phyloP scores from a whole-genome alignment of 2,797 vertebrate genomes.

The Tachyglossus aculeatus region DNA sequence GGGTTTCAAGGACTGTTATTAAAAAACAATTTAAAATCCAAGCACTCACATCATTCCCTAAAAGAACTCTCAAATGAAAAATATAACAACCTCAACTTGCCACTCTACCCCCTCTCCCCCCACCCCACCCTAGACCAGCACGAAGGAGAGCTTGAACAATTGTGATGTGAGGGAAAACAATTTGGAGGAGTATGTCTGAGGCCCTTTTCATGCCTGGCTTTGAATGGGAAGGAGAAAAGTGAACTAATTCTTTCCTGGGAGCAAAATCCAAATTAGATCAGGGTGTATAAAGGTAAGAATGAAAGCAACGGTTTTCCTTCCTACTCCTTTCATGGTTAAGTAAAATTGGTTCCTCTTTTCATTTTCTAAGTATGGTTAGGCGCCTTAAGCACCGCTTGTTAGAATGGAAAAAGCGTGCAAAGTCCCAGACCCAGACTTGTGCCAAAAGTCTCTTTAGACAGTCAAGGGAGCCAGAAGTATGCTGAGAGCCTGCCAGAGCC shows the following conservation, averaged over 20 bases:
- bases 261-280: constrained; percentile 46
- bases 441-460: constrained; percentile 73
- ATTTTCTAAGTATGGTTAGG: constrained; percentile 65
- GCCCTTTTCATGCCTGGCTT: neutral
- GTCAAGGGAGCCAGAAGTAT: constrained; percentile 63
- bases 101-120: neutral
- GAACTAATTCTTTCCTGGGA: neutral
- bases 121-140: too few relatives aligned
- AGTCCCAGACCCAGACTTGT: constrained; percentile 65
- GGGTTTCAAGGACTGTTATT: too few relatives aligned
- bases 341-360: constrained; percentile 63
- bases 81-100: neutral
- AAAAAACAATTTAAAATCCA: neutral
- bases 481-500: constrained; percentile 67
- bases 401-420: constrained; percentile 68
- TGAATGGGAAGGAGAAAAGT: neutral
- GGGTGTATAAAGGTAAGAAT: constrained; percentile 51
- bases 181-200: neutral
- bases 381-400: constrained; percentile 61
- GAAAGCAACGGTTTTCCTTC: constrained; percentile 55
- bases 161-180: too few relatives aligned
- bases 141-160: too few relatives aligned
- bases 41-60: neutral
- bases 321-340: constrained; percentile 74
- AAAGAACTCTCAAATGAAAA: too few relatives aligned